Evolutionary conservation across 2,888 invertebrate species (phyloP), one percentile per base, ranked within the genome.

Genomic region (Sericinus montela): DNA sequence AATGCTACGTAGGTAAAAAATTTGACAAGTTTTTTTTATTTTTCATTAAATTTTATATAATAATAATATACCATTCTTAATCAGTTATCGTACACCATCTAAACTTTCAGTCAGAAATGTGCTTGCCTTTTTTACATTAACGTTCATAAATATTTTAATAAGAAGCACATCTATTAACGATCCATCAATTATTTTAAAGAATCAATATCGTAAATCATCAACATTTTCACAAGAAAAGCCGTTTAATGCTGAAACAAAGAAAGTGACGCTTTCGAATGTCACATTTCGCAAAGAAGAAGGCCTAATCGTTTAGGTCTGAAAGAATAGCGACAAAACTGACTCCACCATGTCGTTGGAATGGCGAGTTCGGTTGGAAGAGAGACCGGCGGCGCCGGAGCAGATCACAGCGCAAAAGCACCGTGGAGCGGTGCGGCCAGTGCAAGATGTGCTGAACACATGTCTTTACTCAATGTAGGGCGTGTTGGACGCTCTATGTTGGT

Each of bases 401-500:
- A 55, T 53, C 56, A 38, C 56, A 51, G 43, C 56, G 58, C 46
- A 55, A 52, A 60, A 54, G 57, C 59, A 58, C 56, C 53, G 43
- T 28, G 25, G 1, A 10, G 25, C 38, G 53, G 58, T 56, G 59
- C 62, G 59, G 58, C 56, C 57, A 57, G 54, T 47, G 39, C 23
- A 54, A 53, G 29, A 23, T 38, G 58, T 52, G 53, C 49, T 44
- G 40, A 45, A 46, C 35, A 47, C 43, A 35, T 40, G 40, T 53
- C 56, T 48, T 40, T 46, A 57, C 62, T 76, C 78, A 80, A 49
- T 62, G 61, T 55, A 60, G 65, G 62, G 73, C 67, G 54, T 55
- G 66, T 50, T 54, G 69, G 54, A 47, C 72, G 68, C 73, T 65
- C 77, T 85, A 85, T 14, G 80, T 80, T 55, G 68, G 63, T 52